Conservation (phyloP, 2,797 vertebrate species). For the Sardinella longiceps region DNA sequence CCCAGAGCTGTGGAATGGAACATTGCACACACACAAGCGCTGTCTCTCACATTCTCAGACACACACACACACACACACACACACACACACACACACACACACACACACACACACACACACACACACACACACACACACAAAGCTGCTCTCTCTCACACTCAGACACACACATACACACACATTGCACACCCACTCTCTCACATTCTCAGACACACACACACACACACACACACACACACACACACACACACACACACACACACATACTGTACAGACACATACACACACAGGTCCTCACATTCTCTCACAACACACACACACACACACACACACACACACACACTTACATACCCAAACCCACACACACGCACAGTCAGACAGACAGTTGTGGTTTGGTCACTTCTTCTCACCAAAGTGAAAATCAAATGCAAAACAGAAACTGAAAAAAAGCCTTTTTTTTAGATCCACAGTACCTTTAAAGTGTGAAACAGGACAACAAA, state of each 20-base stretch:
- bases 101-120: background rate
- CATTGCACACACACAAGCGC: slow-evolving; percentile 37
- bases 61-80: background rate
- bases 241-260: background rate
- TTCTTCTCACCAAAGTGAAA: background rate
- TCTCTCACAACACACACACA: no score
- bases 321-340: background rate
- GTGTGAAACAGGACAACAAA: background rate
- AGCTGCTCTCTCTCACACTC: background rate
- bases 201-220: background rate
- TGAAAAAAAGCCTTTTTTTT: background rate
- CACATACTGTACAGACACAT: no score
- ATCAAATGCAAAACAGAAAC: background rate
- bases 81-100: background rate
- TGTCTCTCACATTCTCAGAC: no score
- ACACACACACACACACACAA: background rate
- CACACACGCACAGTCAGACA: background rate
- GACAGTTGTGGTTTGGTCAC: background rate
- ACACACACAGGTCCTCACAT: no score
- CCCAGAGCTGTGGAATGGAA: slow-evolving; percentile 55
- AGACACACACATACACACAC: background rate
- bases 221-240: background rate
- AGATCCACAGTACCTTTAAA: background rate
- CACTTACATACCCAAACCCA: background rate
- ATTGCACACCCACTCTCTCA: no score